Conservation (phyloP, 2,888 invertebrate species). For the Thysanoteuthis rhombus region DNA sequence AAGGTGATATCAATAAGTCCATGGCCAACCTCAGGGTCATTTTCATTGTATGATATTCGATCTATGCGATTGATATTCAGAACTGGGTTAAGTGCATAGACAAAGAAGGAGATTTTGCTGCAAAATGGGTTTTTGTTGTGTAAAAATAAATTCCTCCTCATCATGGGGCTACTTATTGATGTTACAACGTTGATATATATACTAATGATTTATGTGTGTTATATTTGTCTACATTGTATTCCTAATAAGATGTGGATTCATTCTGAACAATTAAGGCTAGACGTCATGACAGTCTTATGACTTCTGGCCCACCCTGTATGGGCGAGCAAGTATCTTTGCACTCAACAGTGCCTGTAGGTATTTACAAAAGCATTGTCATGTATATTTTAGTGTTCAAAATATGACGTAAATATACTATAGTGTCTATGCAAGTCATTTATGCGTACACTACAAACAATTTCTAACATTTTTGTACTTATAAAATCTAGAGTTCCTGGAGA, state of each 20-base stretch:
- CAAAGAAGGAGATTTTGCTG: background rate
- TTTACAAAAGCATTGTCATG: background rate
- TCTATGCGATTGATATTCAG: no score
- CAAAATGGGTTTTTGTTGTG: background rate
- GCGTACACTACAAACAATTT: background rate
- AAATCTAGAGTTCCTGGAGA: background rate
- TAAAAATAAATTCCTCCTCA: background rate
- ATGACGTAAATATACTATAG: background rate
- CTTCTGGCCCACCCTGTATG: background rate
- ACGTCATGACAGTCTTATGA: background rate
- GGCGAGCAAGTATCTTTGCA: background rate
- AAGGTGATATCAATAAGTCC: no score
- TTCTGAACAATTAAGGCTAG: background rate
- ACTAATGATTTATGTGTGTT: background rate
- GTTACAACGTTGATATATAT: background rate
- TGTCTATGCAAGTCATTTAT: background rate
- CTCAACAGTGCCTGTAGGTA: background rate
- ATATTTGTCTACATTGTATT: background rate
- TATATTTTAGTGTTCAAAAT: background rate
- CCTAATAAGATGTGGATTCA: background rate
- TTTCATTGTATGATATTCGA: no score
- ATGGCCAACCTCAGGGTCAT: no score
- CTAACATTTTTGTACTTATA: background rate
- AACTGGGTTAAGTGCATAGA: no score
- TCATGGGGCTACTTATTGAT: background rate